Evolutionary conservation across 2,888 invertebrate species (phyloP), one percentile per base, ranked within the genome.

Genomic region (Sinodicranocentrus sp.): DNA sequence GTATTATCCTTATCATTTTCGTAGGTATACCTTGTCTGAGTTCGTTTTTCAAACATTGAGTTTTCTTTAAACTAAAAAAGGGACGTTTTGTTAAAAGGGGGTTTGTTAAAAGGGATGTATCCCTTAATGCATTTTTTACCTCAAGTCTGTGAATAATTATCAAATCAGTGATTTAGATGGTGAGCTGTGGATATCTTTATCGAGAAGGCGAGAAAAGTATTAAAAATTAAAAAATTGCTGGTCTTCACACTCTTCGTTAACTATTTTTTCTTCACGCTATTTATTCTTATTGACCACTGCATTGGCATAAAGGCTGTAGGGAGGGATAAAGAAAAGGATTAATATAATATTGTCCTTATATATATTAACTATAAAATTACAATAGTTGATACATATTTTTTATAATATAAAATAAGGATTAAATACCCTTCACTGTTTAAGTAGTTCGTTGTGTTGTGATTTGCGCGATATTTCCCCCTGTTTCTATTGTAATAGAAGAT

Each of bases 1-100:
- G 68, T 68, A 82, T 82, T 67, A 82, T 67, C 80, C 43, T 82
- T 82, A 82, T 73, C 73, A 82, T 73, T 73, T 73, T 52, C n/a
- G 21, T 73, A 82, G 73, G 80, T 72, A 73, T 61, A 6, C 26
- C 8, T 1, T 33, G 65, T 63, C 33, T 6, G 33, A 33, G 33
- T 33, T 33, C 3, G 33, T 6, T 33, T 33, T 6, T 3, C 33
- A 33, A 3, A 33, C 33, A 33, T 33, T n/a, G n/a, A n/a, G n/a
- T n/a, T n/a, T n/a, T n/a, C n/a, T n/a, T n/a, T n/a, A n/a, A n/a
- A 33, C 10, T 33, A 33, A 33, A 33, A 33, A 33, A 33, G 33
- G 33, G 33, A 33, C 10, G 33, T 33, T 3, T 33, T 3, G 33
- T 6, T 33, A 6, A 10, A 33, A 33, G 33, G 33, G 33, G 33